Percentiles rank a stretch among this genome's conserved stretches.
These are phyloP conservation scores for Coluber constrictor DNA, from an alignment of 2,797 vertebrate species.

Conservation along the genomic window DNA sequence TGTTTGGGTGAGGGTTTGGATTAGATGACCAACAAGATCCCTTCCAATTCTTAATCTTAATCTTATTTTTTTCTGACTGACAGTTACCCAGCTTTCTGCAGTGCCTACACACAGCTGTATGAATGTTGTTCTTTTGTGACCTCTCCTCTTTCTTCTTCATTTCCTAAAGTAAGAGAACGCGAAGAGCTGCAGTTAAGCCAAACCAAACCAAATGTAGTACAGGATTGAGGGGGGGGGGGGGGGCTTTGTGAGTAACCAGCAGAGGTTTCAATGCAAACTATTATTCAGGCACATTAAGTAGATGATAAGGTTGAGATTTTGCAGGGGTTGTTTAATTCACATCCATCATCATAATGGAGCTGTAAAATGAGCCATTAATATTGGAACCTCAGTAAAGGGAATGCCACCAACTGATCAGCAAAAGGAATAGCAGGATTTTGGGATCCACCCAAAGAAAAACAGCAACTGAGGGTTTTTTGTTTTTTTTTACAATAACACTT, in stretches of 20 bases:
- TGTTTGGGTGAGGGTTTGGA: too few relatives aligned
- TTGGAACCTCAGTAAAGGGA: background rate
- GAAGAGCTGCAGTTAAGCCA: background rate
- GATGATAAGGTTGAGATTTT: conserved; percentile 26
- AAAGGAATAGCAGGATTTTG: background rate
- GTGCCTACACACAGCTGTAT: background rate
- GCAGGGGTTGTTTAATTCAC: conserved; percentile 39
- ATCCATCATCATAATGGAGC: background rate
- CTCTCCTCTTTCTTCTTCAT: background rate
- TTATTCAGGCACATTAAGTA: conserved; percentile 14
- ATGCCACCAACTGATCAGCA: background rate
- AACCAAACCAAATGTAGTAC: background rate
- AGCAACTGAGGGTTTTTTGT: background rate
- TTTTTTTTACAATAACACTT: background rate
- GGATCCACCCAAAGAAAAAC: background rate
- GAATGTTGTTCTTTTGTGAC: background rate
- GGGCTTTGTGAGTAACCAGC: conserved; percentile 18
- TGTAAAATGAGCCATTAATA: background rate
- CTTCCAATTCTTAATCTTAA: too few relatives aligned
- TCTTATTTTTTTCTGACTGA: background rate
- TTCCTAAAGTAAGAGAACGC: rapidly evolving
- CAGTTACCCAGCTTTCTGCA: background rate
- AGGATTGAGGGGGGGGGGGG: background rate
- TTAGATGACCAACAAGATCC: too few relatives aligned
- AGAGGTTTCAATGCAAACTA: background rate